phyloP scores from a whole-genome alignment of 2,888 invertebrate species.

The Parelbella ahira region DNA sequence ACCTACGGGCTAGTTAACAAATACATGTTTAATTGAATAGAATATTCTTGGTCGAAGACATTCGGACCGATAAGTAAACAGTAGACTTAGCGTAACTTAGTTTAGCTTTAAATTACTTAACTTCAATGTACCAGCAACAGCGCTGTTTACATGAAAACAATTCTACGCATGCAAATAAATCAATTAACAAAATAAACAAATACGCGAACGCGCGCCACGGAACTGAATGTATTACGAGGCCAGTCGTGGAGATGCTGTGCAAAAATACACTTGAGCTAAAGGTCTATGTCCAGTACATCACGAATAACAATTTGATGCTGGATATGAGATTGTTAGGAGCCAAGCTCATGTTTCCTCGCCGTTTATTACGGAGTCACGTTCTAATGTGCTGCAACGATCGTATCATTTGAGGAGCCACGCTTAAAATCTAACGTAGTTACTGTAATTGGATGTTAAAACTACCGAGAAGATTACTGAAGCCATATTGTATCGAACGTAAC shows the following conservation, averaged over 20 bases:
- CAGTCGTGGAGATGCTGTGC: constrained; percentile 31
- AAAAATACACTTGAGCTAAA: constrained; percentile 36
- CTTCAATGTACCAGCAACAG: background rate
- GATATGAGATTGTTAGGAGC: constrained; percentile 28
- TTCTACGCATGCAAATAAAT: constrained; percentile 5
- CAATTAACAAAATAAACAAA: constrained; percentile 27
- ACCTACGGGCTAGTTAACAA: too few relatives aligned
- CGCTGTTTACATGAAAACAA: background rate
- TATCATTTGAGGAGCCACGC: constrained; percentile 15
- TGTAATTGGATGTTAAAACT: too few relatives aligned
- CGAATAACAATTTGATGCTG: constrained; percentile 35
- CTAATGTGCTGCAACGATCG: constrained; percentile 10
- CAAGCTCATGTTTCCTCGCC: constrained; percentile 8
- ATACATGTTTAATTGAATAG: too few relatives aligned
- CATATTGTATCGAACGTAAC: too few relatives aligned
- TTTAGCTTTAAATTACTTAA: background rate
- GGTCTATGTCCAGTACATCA: constrained; percentile 46
- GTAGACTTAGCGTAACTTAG: too few relatives aligned
- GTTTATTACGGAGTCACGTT: constrained; percentile 23
- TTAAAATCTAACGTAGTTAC: constrained; percentile 14
- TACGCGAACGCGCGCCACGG: constrained; percentile 12
- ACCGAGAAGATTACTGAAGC: too few relatives aligned
- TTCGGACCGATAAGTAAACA: too few relatives aligned
- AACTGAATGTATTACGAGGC: constrained; percentile 34
- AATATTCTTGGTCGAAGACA: too few relatives aligned